These are phyloP conservation scores for Phymatocera aterrima DNA, from an alignment of 2,888 invertebrate genomes.

Conservation along the genomic window DNA sequence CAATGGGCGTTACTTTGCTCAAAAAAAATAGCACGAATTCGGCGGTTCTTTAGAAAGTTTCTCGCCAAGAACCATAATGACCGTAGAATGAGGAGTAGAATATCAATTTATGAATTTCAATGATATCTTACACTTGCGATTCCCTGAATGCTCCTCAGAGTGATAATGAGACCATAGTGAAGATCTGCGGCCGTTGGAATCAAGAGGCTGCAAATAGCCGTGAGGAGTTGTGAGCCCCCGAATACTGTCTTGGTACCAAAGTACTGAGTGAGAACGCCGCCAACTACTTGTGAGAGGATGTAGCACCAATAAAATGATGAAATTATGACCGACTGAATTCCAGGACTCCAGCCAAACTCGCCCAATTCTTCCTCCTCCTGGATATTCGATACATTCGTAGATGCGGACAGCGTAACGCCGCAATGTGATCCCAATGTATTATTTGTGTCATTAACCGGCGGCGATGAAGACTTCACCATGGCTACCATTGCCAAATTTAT, in stretches of 20 bases:
- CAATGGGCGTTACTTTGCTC: no score
- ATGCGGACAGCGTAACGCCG: conserved; percentile 58
- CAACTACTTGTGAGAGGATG: conserved; percentile 82
- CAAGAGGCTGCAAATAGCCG: conserved; percentile 82
- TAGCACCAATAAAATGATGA: conserved; percentile 86
- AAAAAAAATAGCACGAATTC: no score
- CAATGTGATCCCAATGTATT: conserved; percentile 62
- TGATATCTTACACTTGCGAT: conserved; percentile 79
- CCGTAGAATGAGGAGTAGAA: no score
- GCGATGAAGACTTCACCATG: conserved; percentile 76
- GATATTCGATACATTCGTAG: conserved; percentile 49
- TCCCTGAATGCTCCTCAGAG: conserved; percentile 81
- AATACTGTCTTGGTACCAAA: conserved; percentile 84
- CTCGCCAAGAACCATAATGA: no score
- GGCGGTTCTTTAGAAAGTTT: no score
- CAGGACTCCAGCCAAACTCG: conserved; percentile 81
- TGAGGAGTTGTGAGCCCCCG: conserved; percentile 82
- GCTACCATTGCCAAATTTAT: conserved; percentile 84
- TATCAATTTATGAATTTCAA: no score
- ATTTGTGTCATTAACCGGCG: conserved; percentile 53
- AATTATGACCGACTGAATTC: conserved; percentile 81
- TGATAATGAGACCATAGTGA: conserved; percentile 80
- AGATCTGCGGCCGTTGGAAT: conserved; percentile 81
- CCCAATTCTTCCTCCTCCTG: conserved; percentile 74
- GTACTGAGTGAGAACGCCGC: conserved; percentile 83